Conservation (phyloP, 2,888 invertebrate species). For the Troides aeacus region DNA sequence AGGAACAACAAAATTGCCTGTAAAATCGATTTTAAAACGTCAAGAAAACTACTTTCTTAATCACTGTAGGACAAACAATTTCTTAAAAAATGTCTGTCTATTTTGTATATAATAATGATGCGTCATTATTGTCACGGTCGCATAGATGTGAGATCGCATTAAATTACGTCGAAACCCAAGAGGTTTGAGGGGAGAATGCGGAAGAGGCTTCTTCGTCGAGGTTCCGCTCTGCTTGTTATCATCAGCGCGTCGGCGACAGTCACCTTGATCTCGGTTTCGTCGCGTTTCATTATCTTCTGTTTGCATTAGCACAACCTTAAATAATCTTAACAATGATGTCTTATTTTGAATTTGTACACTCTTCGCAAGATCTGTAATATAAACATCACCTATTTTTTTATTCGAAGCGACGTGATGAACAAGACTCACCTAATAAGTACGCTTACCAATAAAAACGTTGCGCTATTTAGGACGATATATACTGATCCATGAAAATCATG, state of each 20-base stretch:
- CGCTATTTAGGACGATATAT: too few species aligned
- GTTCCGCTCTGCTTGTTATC: slow-evolving; percentile 57
- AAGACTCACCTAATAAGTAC: too few species aligned
- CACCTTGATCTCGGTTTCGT: slow-evolving; percentile 45
- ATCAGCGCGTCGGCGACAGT: slow-evolving; percentile 32
- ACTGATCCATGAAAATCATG: too few species aligned
- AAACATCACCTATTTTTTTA: too few species aligned
- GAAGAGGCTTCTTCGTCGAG: slow-evolving; percentile 42
- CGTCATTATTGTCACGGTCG: slow-evolving; percentile 26
- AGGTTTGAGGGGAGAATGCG: slow-evolving; percentile 57
- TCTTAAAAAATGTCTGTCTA: not conserved
- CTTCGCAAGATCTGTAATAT: too few species aligned
- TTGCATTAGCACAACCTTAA: slow-evolving; percentile 4
- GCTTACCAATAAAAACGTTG: too few species aligned
- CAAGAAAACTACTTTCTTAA: not conserved
- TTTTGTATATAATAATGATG: slow-evolving; percentile 4
- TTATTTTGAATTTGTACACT: too few species aligned
- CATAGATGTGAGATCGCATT: slow-evolving; percentile 52
- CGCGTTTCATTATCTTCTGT: slow-evolving; percentile 15
- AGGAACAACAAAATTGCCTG: too few species aligned
- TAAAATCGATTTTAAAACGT: not conserved
- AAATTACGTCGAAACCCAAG: slow-evolving; percentile 61
- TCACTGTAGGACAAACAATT: not conserved
- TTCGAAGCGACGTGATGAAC: too few species aligned
- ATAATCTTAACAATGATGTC: not conserved